Base-by-base conservation (phyloP, 2,888 invertebrate species). In the Lasioglossum figueresi region DNA sequence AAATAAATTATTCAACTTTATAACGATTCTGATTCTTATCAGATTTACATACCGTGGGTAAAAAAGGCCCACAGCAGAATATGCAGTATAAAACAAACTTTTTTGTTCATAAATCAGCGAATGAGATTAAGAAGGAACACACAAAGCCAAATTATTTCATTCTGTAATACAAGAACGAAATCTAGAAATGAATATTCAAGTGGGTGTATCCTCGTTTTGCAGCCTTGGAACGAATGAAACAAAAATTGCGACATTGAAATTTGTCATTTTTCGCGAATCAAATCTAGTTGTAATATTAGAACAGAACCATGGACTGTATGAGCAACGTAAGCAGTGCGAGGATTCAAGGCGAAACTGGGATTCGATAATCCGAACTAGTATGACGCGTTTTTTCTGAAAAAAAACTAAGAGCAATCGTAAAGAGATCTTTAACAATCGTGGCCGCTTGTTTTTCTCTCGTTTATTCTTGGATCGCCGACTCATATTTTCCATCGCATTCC, bases 401-500 rank as follows among this genome's bases (percentile, higher is more conserved):
- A 27, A 63, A 43, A 34, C 14, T 45, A 27, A 76, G 43, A 79
- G 59, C 63, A 70, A 76, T 63, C 59, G 76, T 68, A 68, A 73
- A 45, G 52, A 75, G 81, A 82, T 48, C 70, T 87, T 84, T 79
- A 88, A 89, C 87, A 89, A 88, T 88, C 85, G 79, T 1, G 70
- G 76, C 37, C 37, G 81, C 90, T 91, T 91, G 93, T 93, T 94
- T 91, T 93, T 91, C 89, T 91, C 89, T 70, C 84, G 84, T 90
- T 92, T 94, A 95, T 95, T 94, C 93, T 93, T 92, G 91, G 93
- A 90, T 80, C 87, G 90, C 83, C 92, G 91, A 93, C 91, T 95
- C 94, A 94, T 92, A 92, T 92, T 93, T 93, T 93, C 91, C 88
- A 91, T 91, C 91, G 91, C 91, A 91, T 92, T 91, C 89, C 91